Evolutionary conservation across 2,797 vertebrate species (phyloP).

Genomic region (Eidolon dupreanum): DNA sequence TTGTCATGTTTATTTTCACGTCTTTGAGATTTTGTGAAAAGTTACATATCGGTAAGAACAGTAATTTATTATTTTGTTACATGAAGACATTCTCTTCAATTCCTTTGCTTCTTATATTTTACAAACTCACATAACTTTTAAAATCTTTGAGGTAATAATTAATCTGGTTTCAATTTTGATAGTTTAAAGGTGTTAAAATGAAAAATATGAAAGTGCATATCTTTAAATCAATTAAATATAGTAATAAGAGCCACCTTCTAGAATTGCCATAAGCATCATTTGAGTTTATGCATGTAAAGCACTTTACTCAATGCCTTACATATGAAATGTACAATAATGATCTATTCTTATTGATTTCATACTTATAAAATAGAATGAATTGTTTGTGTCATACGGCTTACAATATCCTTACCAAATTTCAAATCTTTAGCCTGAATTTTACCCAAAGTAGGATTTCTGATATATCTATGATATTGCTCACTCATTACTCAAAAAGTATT

Average conservation of each 20-base stretch:
- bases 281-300: neutral
- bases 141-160: neutral
- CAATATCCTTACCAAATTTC: neutral
- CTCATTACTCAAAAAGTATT: neutral
- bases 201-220: neutral
- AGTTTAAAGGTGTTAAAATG: neutral
- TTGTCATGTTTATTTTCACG: neutral
- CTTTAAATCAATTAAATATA: conserved; percentile 6
- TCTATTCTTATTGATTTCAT: neutral
- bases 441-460: neutral
- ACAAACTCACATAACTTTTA: neutral
- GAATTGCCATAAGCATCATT: neutral
- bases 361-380: neutral
- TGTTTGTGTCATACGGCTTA: neutral
- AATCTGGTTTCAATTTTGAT: neutral
- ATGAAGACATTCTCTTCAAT: neutral
- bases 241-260: neutral
- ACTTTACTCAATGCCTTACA: neutral
- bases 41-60: neutral
- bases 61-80: neutral
- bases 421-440: neutral
- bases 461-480: neutral
- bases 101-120: neutral
- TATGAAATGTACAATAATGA: neutral
- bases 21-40: neutral